Conservation (phyloP, 1,140 invertebrate species). For the Heliconius nattereri region DNA sequence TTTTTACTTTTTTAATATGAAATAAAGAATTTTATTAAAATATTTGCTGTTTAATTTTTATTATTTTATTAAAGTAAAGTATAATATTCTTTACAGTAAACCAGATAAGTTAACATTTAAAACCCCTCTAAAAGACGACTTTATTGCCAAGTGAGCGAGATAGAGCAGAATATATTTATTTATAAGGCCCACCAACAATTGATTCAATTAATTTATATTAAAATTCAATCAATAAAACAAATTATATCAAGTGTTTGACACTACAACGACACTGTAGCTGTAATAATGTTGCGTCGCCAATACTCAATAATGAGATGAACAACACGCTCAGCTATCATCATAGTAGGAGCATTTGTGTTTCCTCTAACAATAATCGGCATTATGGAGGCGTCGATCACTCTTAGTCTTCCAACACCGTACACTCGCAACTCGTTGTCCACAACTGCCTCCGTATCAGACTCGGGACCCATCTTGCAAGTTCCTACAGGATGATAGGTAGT, state of each 20-base stretch:
- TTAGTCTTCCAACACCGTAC: constrained; percentile 82
- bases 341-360: constrained; percentile 43
- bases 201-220: too few relatives aligned
- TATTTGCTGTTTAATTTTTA: background rate
- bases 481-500: constrained; percentile 82
- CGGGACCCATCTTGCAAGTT: constrained; percentile 75
- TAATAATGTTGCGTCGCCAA: constrained; percentile 29
- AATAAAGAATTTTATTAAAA: constrained; percentile 11
- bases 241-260: background rate
- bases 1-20: constrained; percentile 7
- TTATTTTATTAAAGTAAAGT: too few relatives aligned
- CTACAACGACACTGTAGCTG: background rate
- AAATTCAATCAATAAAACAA: too few relatives aligned
- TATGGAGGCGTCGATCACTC: constrained; percentile 72
- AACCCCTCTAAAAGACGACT: too few relatives aligned
- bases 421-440: constrained; percentile 84
- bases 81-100: too few relatives aligned
- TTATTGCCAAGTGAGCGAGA: too few relatives aligned
- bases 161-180: too few relatives aligned
- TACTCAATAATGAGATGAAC: constrained; percentile 46
- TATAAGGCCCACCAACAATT: too few relatives aligned
- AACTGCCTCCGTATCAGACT: constrained; percentile 69
- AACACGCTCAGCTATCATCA: constrained; percentile 53
- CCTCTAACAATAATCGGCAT: constrained; percentile 82
- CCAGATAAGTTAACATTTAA: too few relatives aligned